Evolutionary conservation across 2,888 invertebrate species (phyloP).

Genomic region (Galeruca laticollis): DNA sequence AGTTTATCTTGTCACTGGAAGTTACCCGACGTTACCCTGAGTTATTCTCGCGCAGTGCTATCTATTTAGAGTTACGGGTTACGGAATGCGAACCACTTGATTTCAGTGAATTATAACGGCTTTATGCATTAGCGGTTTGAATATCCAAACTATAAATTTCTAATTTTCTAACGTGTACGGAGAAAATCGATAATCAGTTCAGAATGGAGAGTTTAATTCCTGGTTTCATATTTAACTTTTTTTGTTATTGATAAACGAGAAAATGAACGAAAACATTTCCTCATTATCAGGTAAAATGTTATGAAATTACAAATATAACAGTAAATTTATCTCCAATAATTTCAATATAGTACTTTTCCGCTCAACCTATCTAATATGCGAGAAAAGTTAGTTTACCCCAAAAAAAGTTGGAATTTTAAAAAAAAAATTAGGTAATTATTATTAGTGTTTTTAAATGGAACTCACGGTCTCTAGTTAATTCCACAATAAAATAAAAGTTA

Average conservation of each 20-base stretch:
- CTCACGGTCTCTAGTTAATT: no score
- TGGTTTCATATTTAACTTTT: not conserved
- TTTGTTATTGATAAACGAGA: not conserved
- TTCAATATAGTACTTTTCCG: no score
- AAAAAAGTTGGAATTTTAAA: no score
- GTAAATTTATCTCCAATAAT: no score
- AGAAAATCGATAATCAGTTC: not conserved
- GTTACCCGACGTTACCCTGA: slow-evolving; percentile 58
- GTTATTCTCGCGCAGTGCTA: slow-evolving; percentile 57
- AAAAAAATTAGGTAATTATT: no score
- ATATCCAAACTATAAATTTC: not conserved
- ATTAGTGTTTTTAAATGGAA: no score
- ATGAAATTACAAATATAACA: no score
- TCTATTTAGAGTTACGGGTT: slow-evolving; percentile 49
- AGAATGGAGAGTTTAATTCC: not conserved
- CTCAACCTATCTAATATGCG: no score
- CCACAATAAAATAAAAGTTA: no score
- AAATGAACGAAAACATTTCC: no score
- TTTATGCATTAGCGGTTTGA: not conserved
- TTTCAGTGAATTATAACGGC: slow-evolving; percentile 16
- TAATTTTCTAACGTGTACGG: not conserved
- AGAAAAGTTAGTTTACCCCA: no score
- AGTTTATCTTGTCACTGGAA: slow-evolving; percentile 58
- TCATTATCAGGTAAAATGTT: no score
- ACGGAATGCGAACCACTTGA: slow-evolving; percentile 36